Evolutionary conservation across 2,113 vertebrate genomes (phyloP), one percentile per base, ranked within the genome.

Genomic region (Australoheros scitulus): DNA sequence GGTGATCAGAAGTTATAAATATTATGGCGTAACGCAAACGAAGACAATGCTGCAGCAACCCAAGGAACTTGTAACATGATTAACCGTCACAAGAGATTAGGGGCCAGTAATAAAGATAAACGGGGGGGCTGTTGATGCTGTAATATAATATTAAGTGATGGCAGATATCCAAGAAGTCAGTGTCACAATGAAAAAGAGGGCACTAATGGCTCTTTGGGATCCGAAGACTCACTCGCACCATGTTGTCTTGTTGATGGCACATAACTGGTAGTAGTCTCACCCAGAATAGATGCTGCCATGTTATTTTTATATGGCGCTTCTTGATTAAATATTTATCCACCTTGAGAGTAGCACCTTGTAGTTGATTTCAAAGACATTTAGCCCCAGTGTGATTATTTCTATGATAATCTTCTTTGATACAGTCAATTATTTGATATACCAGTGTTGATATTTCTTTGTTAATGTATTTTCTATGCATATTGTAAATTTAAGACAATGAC

Each of bases 21-120:
- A 77, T 83, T 60, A 59, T 5, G 29, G 24, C 2, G 2, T 36
- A 80, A 80, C 26, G 17, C 34, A 80, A 59, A 78, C 41, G 8
- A 82, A 91, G 82, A 82, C 79, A 58, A 61, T 18, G 29, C 79
- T 36, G 34, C 76, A 79, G 85, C 18, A n/a, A 89, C 84, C 77
- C 75, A 14, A 64, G 87, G 76, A 88, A 93, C 81, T 89, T 90
- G 82, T 84, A 89, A 92, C 87, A 77, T 82, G 92, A 93, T 92
- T 89, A 89, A 79, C 90, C 87, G 91, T 91, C 91, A 92, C 64
- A 52, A 80, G 89, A 91, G 92, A 92, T 94, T 91, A 93, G 74
- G 58, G 82, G 76, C 80, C 89, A 77, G 87, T 92, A 94, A 93
- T 92, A 91, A 92, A 92, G 93, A 94, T 87, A 88, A 92, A 92